Conservation (phyloP, 2,888 invertebrate genomes). For the Orthonychiurus folsomi region DNA sequence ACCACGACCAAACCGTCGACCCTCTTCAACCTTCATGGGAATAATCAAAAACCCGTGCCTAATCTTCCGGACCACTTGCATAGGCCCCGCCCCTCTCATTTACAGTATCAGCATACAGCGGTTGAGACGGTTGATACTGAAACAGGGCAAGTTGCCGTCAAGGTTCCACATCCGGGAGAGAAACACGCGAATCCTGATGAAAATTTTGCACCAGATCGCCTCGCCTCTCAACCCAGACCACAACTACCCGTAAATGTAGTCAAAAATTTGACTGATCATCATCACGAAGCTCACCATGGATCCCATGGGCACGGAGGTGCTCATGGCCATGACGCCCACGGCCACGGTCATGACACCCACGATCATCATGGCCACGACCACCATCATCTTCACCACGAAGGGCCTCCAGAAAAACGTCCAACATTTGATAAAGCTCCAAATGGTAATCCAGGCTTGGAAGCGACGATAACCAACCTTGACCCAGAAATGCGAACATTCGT, state of each 20-base stretch:
- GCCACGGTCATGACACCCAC: conserved; percentile 15
- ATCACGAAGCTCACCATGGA: conserved; percentile 16
- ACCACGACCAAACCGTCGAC: too few relatives aligned
- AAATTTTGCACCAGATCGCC: conserved; percentile 29
- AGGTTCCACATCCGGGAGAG: conserved; percentile 29
- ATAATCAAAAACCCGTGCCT: conserved; percentile 4
- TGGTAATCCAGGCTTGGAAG: conserved; percentile 49
- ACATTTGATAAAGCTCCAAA: conserved; percentile 33
- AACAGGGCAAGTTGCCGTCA: conserved; percentile 30
- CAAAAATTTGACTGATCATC: conserved; percentile 35
- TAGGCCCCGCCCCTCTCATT: conserved; percentile 37
- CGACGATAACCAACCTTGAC: conserved; percentile 60
- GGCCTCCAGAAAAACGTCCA: conserved; percentile 29
- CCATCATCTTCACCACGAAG: conserved; percentile 23
- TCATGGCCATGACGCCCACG: neutral
- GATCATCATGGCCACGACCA: conserved; percentile 16
- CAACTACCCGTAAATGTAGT: conserved; percentile 27
- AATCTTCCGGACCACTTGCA: conserved; percentile 37
- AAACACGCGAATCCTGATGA: conserved; percentile 10
- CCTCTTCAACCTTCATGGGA: too few relatives aligned
- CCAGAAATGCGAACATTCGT: conserved; percentile 68
- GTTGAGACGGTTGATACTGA: conserved; percentile 37
- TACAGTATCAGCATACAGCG: conserved; percentile 39
- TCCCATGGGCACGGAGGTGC: conserved; percentile 15
- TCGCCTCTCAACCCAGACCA: conserved; percentile 31